phyloP scores from a whole-genome alignment of 2,113 vertebrate genomes.

The Petrocephalus zakoni region DNA sequence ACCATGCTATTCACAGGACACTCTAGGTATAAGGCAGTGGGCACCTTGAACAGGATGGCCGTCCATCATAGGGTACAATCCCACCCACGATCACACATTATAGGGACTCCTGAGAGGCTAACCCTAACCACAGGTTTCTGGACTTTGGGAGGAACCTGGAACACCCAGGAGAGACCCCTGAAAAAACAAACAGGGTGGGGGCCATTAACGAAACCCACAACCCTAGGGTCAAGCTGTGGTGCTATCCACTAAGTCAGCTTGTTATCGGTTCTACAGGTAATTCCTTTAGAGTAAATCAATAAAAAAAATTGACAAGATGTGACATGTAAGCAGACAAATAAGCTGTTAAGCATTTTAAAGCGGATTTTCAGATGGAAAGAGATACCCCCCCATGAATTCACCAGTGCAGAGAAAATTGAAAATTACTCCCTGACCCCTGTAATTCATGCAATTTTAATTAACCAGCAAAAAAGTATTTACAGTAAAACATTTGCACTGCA shows the following conservation, averaged over 20 bases:
- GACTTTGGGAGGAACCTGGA: not conserved
- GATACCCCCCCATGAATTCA: not conserved
- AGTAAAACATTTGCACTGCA: not conserved
- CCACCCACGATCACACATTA: not conserved
- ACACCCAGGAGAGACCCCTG: not conserved
- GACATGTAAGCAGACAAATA: not conserved
- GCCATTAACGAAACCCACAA: not conserved
- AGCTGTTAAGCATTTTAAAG: not conserved
- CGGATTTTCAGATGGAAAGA: not conserved
- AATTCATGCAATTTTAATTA: conserved; percentile 5
- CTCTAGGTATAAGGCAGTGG: not conserved
- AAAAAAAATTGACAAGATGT: not conserved
- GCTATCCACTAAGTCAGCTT: not conserved
- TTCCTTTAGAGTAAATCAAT: not conserved
- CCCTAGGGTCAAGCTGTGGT: not conserved
- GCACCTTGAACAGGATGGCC: not conserved
- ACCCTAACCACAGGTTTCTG: not conserved
- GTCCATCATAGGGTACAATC: not conserved
- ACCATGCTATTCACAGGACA: not conserved
- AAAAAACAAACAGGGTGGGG: not conserved
- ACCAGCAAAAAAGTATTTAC: conserved; percentile 10
- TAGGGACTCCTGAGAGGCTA: not conserved
- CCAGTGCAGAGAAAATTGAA: conserved; percentile 7
- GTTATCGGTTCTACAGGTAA: not conserved
- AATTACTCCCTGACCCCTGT: not conserved